Conservation (phyloP, 2,888 invertebrate genomes). For the Horisme vitalbata region DNA sequence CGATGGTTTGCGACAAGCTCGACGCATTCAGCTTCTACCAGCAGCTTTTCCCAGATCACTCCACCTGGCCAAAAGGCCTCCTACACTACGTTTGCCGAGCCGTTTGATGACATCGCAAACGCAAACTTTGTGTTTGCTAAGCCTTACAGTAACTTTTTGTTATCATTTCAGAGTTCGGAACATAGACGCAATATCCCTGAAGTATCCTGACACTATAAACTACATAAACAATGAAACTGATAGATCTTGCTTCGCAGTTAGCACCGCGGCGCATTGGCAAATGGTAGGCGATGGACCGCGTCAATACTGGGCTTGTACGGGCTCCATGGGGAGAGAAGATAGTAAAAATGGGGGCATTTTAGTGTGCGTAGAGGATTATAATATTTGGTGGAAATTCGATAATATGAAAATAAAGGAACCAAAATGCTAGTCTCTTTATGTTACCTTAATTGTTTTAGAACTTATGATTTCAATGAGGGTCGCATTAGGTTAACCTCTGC, state of each 20-base stretch:
- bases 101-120: too few species aligned
- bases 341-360: slow-evolving; percentile 45
- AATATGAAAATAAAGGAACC: slow-evolving; percentile 63
- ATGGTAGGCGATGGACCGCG: slow-evolving; percentile 26
- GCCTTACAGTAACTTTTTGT: background rate
- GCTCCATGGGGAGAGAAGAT: slow-evolving; percentile 44
- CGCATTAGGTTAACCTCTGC: too few species aligned
- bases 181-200: slow-evolving; percentile 57
- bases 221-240: slow-evolving; percentile 52
- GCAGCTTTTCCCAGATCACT: too few species aligned
- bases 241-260: slow-evolving; percentile 53
- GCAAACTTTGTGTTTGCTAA: too few species aligned
- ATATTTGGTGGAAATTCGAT: slow-evolving; percentile 57
- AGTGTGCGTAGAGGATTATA: slow-evolving; percentile 49
- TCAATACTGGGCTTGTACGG: slow-evolving; percentile 57
- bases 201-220: slow-evolving; percentile 39
- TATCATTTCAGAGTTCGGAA: slow-evolving; percentile 51
- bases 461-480: too few species aligned
- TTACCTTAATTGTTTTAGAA: too few species aligned
- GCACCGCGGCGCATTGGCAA: slow-evolving; percentile 58
- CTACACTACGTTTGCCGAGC: too few species aligned
- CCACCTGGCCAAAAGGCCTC: too few species aligned
- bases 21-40: too few species aligned
- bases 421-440: slow-evolving; percentile 32
- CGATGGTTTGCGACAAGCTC: too few species aligned